Evolutionary conservation across 2,888 invertebrate genomes (phyloP), one percentile per base, ranked within the genome.

Genomic region (Pharmacophagus antenor): DNA sequence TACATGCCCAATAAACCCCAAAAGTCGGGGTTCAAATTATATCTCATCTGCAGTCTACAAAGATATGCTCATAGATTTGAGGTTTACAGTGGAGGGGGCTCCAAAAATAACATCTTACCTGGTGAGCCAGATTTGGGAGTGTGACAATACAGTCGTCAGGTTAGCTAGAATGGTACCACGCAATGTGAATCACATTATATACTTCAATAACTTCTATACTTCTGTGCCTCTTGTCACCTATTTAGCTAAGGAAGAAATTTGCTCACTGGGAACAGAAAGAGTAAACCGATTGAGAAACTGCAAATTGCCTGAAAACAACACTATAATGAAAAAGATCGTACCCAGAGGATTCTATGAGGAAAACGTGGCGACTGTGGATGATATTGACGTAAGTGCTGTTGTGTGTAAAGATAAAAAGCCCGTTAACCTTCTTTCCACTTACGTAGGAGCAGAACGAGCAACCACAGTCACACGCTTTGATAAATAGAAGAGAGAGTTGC

Each of bases 361-460:
- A 65, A 67, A 69, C 44, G 69, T 71, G 65, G 67, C 71, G 60
- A 67, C 64, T 67, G 67, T 68, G 54, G 70, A 73, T 65, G 69
- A 41, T 65, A 64, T 67, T 58, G 70, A 71, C 47, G 64, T 74
- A 62, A 66, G 64, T 62, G 68, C 68, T 67, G 67, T 66, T 57
- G 66, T 66, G 52, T 79, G 78, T 76, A 77, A 77, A 66, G 77
- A 79, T 62, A 79, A 75, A 57, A 79, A 77, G 63, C 71, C 68
- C 61, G 76, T 78, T 55, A 69, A 65, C 56, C 65, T 77, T 61
- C 65, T 73, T 63, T 77, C 78, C 58, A 72, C 76, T 44, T 78
- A 73, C 60, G 74, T 74, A 63, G 77, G 76, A 56, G 71, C 69
- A 65, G 68, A 74, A 69, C 72, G 70, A 66, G 69, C 64, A 65